Percentiles rank a stretch among this genome's conserved stretches.
These are phyloP conservation scores for Stramonita haemastoma DNA, from an alignment of 2,888 invertebrate species.

Conservation along the genomic window DNA sequence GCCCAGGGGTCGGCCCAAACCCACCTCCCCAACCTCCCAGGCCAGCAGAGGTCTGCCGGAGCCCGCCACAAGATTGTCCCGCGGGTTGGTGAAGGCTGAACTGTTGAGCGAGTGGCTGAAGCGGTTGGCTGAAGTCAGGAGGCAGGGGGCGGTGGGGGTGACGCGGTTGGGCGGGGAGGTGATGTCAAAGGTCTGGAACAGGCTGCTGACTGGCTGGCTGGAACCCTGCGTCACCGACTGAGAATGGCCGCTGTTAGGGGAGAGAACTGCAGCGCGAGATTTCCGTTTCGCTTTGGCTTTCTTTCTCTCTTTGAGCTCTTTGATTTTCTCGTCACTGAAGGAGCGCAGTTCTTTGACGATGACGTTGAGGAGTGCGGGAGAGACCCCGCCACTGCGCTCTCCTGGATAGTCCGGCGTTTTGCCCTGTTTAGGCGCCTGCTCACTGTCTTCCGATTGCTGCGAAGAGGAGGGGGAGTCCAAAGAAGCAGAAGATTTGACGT, in stretches of 20 bases:
- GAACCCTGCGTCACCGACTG: too few species aligned
- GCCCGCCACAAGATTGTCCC: constrained; percentile 31
- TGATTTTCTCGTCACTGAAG: constrained; percentile 63
- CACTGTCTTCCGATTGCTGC: too few species aligned
- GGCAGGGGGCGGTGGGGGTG: constrained; percentile 60
- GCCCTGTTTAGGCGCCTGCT: too few species aligned
- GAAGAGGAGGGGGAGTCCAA: too few species aligned
- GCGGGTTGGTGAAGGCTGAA: constrained; percentile 67
- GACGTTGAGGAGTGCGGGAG: too few species aligned
- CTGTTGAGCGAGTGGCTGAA: constrained; percentile 63
- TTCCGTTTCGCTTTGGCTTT: constrained; percentile 53
- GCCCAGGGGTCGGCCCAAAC: constrained; percentile 8
- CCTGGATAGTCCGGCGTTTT: too few species aligned
- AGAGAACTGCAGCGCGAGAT: constrained; percentile 26
- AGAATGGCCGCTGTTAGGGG: not conserved
- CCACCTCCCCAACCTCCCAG: not conserved
- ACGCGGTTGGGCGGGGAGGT: constrained; percentile 70
- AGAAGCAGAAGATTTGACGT: too few species aligned
- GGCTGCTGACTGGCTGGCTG: constrained; percentile 36
- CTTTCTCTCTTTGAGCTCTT: constrained; percentile 61
- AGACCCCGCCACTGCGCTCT: too few species aligned
- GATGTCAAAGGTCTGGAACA: constrained; percentile 65
- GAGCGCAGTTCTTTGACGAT: constrained; percentile 59
- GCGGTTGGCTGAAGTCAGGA: constrained; percentile 55
- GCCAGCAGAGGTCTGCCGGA: not conserved